Conservation (phyloP, 2,888 invertebrate species). For the Monopis laevigella region DNA sequence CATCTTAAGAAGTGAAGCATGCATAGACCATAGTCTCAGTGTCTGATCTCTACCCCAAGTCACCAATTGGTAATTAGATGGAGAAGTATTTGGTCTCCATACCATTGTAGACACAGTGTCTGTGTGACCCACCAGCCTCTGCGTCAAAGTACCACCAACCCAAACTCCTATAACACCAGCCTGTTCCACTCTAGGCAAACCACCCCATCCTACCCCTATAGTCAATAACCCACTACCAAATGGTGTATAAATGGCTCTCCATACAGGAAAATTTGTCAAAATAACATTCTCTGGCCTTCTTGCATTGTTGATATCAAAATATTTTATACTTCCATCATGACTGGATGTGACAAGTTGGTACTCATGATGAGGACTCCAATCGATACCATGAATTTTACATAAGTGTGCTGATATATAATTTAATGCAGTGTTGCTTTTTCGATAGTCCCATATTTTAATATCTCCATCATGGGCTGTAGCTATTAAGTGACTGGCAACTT, state of each 20-base stretch:
- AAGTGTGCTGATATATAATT: slow-evolving; percentile 95
- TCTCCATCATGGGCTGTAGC: slow-evolving; percentile 97
- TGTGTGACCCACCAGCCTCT: slow-evolving; percentile 92
- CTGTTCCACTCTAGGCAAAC: slow-evolving; percentile 80
- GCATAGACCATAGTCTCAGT: slow-evolving; percentile 89
- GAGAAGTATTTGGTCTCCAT: slow-evolving; percentile 81
- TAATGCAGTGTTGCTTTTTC: slow-evolving; percentile 86
- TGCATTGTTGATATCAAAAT: slow-evolving; percentile 90
- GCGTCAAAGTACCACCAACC: slow-evolving; percentile 75
- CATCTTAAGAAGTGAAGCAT: slow-evolving; percentile 83
- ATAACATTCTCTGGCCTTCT: slow-evolving; percentile 85
- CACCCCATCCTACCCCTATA: slow-evolving; percentile 90
- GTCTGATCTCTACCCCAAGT: slow-evolving; percentile 97
- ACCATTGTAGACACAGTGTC: slow-evolving; percentile 96
- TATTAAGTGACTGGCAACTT: slow-evolving; percentile 81
- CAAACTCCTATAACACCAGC: slow-evolving; percentile 67
- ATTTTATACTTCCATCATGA: slow-evolving; percentile 95
- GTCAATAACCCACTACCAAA: slow-evolving; percentile 93
- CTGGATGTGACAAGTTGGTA: slow-evolving; percentile 90
- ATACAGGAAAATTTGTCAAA: slow-evolving; percentile 87
- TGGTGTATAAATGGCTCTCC: slow-evolving; percentile 93
- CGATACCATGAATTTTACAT: slow-evolving; percentile 88
- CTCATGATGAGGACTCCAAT: slow-evolving; percentile 91
- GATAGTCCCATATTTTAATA: slow-evolving; percentile 94
- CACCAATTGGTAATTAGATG: slow-evolving; percentile 82